Evolutionary conservation across 2,888 invertebrate genomes (phyloP), one percentile per base, ranked within the genome.

Genomic region (Sturmia bella): DNA sequence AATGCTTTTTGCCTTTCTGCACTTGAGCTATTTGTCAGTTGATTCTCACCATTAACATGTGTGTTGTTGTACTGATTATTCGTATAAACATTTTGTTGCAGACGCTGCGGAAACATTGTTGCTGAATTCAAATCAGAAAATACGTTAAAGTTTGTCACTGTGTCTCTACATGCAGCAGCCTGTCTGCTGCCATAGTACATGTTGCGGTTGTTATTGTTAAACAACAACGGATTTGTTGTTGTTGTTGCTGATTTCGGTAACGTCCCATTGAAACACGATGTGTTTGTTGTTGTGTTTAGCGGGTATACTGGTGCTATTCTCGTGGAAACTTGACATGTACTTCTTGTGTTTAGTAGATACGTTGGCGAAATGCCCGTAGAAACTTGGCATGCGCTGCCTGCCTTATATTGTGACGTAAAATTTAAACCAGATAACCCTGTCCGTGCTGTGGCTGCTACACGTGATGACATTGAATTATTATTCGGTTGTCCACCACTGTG

Each of bases 141-240:
- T 19, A 15, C 50, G 64, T 66, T 50, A 37, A 66, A 66, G 39
- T n/a, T 21, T 7, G 37, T 37, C 37, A 5, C 37, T 13, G n/a
- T 50, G 7, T 5, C 7, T 1, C 7, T 48, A n/a, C 64, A 19
- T 13, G 64, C 4, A 13, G 48, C 2, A 2, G 48, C 48, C 0
- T 64, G 64, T 13, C 32, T 66, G 50, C 39, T 66, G 37, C 2
- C 12, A 0, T 19, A 0, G 7, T 12, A 50, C 1, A 13, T 1
- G 48, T 66, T 66, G 64, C 21, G 50, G 45, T 41, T 19, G n/a
- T n/a, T n/a, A n/a, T n/a, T n/a, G n/a, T 56, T 56, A 32, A 27
- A 32, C 2, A 32, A 27, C 48, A 48, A 17, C 32, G 63, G 17
- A 63, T 45, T 63, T 7, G 24, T 15, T 15, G 45, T 27, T 32